Evolutionary conservation across 2,888 invertebrate species (phyloP), one percentile per base, ranked within the genome.

Genomic region (Oxyscelio sp.): DNA sequence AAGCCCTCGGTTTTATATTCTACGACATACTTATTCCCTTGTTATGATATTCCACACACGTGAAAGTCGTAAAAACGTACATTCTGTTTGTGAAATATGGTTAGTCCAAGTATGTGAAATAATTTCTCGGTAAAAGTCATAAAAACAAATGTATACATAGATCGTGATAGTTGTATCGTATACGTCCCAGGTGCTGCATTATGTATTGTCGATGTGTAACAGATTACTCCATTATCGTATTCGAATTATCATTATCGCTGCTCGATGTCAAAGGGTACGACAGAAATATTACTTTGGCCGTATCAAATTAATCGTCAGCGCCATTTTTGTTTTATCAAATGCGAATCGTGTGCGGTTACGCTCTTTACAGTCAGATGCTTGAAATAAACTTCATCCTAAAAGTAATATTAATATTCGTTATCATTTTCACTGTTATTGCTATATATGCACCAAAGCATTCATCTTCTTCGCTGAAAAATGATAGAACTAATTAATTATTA

Each of bases 61-160:
- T 27, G 65, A 54, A 45, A 65, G 56, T 52, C 63, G 56, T 75
- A 65, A 75, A 73, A 74, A 63, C 17, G 61, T 61, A 65, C 74
- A 56, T 52, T 65, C 45, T 43, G 74, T 75, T 75, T 65, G 56
- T 56, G 40, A 75, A 75, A 45, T 75, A 75, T 56, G 56, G 40
- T 43, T 24, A 8, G 63, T 45, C 63, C 56, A 45, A 75, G 56
- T 21, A 45, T 31, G 56, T 21, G 65, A 75, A 65, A 75, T 75
- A 65, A 75, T 75, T 75, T 75, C 65, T 75, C 74, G 45, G 31
- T 45, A 31, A 40, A 40, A 56, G 31, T 65, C 74, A 48, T 75
- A 75, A 75, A 75, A 75, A 75, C 56, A 31, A 75, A 65, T 65
- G 65, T 56, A 65, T 45, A 63, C 54, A 40, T 54, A 54, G 63